Evolutionary conservation across 2,888 invertebrate species (phyloP).

Genomic region (Vesta saturnalis): DNA sequence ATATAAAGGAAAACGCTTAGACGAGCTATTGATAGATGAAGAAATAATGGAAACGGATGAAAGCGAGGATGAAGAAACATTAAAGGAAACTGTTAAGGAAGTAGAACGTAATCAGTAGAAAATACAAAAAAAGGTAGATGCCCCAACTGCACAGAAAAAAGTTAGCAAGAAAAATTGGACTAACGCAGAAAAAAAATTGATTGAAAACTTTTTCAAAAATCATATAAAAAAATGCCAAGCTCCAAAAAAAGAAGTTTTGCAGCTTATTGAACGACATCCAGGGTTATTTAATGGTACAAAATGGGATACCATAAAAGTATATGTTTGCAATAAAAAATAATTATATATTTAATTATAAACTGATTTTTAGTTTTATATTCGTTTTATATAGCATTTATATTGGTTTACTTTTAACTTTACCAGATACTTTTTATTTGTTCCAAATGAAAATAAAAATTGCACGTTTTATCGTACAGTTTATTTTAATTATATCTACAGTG

Average conservation of each 20-base stretch:
- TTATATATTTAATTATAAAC: too few species aligned
- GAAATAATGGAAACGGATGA: slow-evolving; percentile 1
- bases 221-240: background rate
- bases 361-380: too few species aligned
- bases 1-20: background rate
- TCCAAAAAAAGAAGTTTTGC: background rate
- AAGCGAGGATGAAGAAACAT: background rate
- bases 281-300: background rate
- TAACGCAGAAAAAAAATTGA: background rate
- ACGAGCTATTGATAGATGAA: background rate
- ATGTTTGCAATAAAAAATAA: background rate
- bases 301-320: background rate
- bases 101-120: background rate
- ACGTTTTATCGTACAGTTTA: too few species aligned
- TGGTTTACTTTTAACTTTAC: too few species aligned
- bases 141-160: background rate
- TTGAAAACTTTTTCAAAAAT: background rate
- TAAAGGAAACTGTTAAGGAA: background rate
- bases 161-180: background rate
- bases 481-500: too few species aligned
- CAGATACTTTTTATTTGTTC: too few species aligned
- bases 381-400: too few species aligned
- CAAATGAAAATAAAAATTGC: too few species aligned
- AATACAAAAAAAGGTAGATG: too few species aligned
- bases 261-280: background rate